These are phyloP conservation scores for Calliphora vomitoria DNA, from an alignment of 2,888 invertebrate species.

Conservation along the genomic window DNA sequence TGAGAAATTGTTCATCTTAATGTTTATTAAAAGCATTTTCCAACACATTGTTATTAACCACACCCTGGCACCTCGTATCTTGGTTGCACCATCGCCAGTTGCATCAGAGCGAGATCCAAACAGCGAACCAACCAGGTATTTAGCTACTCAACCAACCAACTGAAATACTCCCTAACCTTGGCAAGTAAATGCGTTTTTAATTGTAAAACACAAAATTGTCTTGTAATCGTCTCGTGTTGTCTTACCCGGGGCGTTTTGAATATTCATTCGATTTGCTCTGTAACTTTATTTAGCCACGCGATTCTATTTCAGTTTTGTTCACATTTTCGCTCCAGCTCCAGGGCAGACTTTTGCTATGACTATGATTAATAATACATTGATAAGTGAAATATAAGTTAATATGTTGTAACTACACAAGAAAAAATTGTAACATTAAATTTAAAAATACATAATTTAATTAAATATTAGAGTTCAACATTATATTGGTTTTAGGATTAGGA, in stretches of 20 bases:
- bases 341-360: constrained; percentile 28
- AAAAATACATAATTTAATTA: too few species aligned
- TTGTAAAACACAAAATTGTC: constrained; percentile 62
- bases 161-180: constrained; percentile 30
- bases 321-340: constrained; percentile 49
- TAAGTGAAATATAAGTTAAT: not conserved
- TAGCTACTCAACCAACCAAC: constrained; percentile 19
- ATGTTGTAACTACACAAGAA: not conserved
- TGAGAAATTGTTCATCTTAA: constrained; percentile 60
- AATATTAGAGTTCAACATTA: too few species aligned
- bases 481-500: too few species aligned
- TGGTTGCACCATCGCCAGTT: constrained; percentile 46
- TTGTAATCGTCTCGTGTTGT: constrained; percentile 55
- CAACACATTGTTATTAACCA: constrained; percentile 63
- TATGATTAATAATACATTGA: constrained; percentile 51
- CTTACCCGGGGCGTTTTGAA: constrained; percentile 54
- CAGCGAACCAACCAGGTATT: not conserved
- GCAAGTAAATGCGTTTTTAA: constrained; percentile 72
- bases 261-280: constrained; percentile 37
- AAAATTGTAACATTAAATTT: not conserved
- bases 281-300: constrained; percentile 61
- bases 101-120: not conserved
- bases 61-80: constrained; percentile 60
- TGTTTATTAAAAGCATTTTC: constrained; percentile 65
- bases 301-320: constrained; percentile 30